These are phyloP conservation scores for Petrocephalus microphthalmus DNA, from an alignment of 2,113 vertebrate species.

Conservation along the genomic window DNA sequence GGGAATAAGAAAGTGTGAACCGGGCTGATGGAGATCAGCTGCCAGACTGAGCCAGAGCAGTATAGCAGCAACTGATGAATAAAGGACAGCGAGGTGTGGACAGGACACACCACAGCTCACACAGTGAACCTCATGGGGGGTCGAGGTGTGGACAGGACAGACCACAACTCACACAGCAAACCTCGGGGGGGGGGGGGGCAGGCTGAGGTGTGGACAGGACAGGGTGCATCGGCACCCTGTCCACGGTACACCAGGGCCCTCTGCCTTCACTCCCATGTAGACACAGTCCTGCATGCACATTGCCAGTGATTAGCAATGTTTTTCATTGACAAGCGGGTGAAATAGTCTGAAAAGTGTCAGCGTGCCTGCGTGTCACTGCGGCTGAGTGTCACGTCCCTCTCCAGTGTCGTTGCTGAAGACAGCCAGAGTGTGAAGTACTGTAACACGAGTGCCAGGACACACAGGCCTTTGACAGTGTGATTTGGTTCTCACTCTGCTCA, in stretches of 20 bases:
- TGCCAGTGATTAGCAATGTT: not conserved
- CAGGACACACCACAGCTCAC: no score
- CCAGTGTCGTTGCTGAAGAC: not conserved
- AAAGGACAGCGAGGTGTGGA: no score
- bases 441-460: not conserved
- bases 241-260: not conserved
- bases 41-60: no score
- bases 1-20: not conserved
- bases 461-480: not conserved
- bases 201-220: not conserved
- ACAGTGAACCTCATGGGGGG: not conserved
- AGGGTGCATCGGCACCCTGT: not conserved
- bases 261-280: not conserved
- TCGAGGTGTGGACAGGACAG: not conserved
- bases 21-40: no score
- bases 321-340: not conserved
- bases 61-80: no score
- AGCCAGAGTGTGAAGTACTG: not conserved
- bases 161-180: not conserved
- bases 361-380: not conserved
- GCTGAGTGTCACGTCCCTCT: not conserved
- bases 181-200: not conserved
- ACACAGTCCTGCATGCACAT: not conserved
- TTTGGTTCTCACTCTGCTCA: slow-evolving; percentile 17
- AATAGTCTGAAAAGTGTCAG: not conserved